A percentile compares a stretch with the other conserved stretches of the same genome.
Conservation (phyloP, 2,888 invertebrate species). For the Drosophila paranaensis region DNA sequence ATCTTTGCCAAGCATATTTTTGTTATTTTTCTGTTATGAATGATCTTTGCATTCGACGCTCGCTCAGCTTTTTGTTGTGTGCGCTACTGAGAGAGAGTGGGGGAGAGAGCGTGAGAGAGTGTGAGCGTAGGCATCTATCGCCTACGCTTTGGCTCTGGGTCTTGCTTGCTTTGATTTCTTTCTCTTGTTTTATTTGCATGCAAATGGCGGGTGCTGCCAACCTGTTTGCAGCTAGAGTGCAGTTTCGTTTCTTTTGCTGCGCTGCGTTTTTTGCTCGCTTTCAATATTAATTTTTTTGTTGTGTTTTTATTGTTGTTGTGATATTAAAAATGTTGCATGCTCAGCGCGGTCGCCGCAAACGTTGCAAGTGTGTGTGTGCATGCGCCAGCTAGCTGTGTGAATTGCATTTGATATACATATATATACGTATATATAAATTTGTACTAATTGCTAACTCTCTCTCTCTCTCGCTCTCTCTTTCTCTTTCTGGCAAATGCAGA, state of each 20-base stretch:
- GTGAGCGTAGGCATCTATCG: background rate
- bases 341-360: slow-evolving; percentile 42
- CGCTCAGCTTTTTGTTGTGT: slow-evolving; percentile 10
- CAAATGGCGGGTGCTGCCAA: slow-evolving; percentile 45
- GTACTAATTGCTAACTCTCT: slow-evolving; percentile 6
- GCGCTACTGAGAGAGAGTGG: background rate
- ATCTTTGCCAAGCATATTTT: too few species aligned
- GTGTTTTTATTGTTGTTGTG: background rate
- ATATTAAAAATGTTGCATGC: slow-evolving; percentile 50
- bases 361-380: slow-evolving; percentile 53
- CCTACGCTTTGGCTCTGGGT: background rate
- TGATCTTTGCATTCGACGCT: slow-evolving; percentile 26
- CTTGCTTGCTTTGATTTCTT: slow-evolving; percentile 1
- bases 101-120: background rate
- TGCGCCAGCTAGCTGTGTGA: slow-evolving; percentile 11
- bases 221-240: slow-evolving; percentile 32
- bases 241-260: slow-evolving; percentile 1
- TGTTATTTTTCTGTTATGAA: slow-evolving; percentile 16
- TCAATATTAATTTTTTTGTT: background rate
- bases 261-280: slow-evolving; percentile 3
- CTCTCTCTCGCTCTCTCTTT: slow-evolving; percentile 2
- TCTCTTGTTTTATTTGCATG: slow-evolving; percentile 28
- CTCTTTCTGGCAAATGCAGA: slow-evolving; percentile 54
- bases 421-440: slow-evolving; percentile 16
- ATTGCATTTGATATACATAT: background rate